These are phyloP conservation scores for Neodiprion lecontei DNA, from an alignment of 1,140 invertebrate species.

Conservation along the genomic window DNA sequence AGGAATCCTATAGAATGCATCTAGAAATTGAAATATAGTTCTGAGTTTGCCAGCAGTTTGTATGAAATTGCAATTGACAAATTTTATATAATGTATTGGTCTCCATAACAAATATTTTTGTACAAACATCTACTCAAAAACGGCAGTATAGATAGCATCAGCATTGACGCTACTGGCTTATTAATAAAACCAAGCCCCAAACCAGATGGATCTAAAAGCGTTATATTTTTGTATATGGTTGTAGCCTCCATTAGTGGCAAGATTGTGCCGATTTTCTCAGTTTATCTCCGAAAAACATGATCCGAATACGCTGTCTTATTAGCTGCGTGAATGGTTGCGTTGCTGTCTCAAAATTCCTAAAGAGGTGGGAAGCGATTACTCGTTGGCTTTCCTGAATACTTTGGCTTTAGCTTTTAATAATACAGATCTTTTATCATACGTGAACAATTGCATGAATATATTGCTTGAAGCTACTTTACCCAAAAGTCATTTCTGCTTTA, in stretches of 20 bases:
- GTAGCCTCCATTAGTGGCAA: slow-evolving; percentile 17
- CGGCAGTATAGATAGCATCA: slow-evolving; percentile 18
- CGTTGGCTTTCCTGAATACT: slow-evolving; percentile 24
- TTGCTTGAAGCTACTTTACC: not conserved
- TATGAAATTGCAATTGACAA: slow-evolving; percentile 18
- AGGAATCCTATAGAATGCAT: slow-evolving; percentile 10
- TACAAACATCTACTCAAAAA: slow-evolving; percentile 19
- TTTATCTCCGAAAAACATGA: slow-evolving; percentile 27
- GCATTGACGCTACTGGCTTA: slow-evolving; percentile 26
- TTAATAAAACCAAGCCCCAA: slow-evolving; percentile 19
- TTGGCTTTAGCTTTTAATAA: slow-evolving; percentile 24
- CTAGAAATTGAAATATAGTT: slow-evolving; percentile 15
- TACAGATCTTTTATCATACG: slow-evolving; percentile 14
- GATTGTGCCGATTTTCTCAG: slow-evolving; percentile 22
- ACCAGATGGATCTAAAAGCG: slow-evolving; percentile 21
- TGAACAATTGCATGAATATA: slow-evolving; percentile 16
- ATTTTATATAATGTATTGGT: slow-evolving; percentile 27
- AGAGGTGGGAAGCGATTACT: slow-evolving; percentile 24
- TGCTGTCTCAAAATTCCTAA: slow-evolving; percentile 20
- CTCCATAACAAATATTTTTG: slow-evolving; percentile 19
- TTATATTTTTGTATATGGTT: slow-evolving; percentile 22
- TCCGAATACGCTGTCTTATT: slow-evolving; percentile 23
- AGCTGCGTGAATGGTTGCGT: slow-evolving; percentile 25
- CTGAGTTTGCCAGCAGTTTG: slow-evolving; percentile 16
- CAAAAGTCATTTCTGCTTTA: not conserved